Percentiles rank a stretch among this genome's conserved stretches.
Conservation (phyloP, 2,797 vertebrate genomes). For the Epinephelus malabaricus region DNA sequence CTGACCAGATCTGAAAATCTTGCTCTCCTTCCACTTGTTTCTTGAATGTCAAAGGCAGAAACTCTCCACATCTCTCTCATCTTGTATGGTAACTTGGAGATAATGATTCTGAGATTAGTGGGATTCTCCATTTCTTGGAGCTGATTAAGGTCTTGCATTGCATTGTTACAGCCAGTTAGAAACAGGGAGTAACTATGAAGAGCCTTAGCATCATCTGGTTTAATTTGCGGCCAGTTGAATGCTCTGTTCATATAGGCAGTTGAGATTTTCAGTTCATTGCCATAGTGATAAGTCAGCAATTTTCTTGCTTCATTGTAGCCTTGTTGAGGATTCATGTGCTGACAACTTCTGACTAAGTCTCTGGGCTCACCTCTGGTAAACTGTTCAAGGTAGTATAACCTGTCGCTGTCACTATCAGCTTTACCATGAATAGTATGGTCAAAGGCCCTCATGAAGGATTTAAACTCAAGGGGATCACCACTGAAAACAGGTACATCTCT, state of each 20-base stretch:
- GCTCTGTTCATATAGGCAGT: neutral
- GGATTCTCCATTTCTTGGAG: neutral
- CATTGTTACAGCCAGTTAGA: slow-evolving; percentile 7
- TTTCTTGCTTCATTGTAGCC: neutral
- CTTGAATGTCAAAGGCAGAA: slow-evolving; percentile 15
- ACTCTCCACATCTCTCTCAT: slow-evolving; percentile 16
- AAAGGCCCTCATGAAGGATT: neutral
- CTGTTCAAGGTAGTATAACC: neutral
- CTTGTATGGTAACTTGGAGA: slow-evolving; percentile 6
- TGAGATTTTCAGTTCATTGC: neutral
- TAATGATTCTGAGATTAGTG: neutral
- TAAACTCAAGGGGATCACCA: neutral
- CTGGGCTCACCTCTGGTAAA: neutral
- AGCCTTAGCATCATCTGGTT: slow-evolving; percentile 1
- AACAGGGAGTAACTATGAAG: neutral
- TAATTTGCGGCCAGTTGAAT: neutral
- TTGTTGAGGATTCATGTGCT: neutral
- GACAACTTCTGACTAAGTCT: neutral
- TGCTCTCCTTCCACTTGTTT: neutral
- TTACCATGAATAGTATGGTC: neutral
- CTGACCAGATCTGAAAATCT: neutral
- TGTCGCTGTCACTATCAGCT: neutral
- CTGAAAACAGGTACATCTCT: neutral
- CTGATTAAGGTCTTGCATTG: neutral
- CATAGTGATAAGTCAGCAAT: neutral